A percentile compares a stretch with the other conserved stretches of the same genome.
Evolutionary conservation across 1,140 invertebrate genomes (phyloP).

Genomic region (Euwallacea fornicatus): DNA sequence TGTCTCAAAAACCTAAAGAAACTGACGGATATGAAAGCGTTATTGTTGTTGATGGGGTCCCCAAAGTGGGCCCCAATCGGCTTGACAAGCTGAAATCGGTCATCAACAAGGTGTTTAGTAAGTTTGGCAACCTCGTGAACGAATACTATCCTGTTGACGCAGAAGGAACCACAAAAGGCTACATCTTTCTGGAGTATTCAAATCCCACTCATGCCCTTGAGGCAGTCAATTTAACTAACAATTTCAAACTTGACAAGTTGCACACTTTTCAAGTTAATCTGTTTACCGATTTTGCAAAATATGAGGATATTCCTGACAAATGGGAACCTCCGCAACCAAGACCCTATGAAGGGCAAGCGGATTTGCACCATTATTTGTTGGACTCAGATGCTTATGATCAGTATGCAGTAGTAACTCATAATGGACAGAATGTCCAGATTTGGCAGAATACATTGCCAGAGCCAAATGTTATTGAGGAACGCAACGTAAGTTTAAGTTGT

Average conservation of each 20-base stretch:
- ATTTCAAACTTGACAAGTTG: conserved; percentile 94
- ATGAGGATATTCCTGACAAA: conserved; percentile 87
- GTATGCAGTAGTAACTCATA: conserved; percentile 86
- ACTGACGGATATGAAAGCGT: conserved; percentile 95
- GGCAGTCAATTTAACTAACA: conserved; percentile 85
- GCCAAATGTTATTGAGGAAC: conserved; percentile 78
- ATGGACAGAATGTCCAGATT: conserved; percentile 77
- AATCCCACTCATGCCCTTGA: conserved; percentile 79
- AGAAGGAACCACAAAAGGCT: conserved; percentile 88
- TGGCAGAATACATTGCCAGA: conserved; percentile 91
- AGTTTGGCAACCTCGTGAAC: conserved; percentile 89
- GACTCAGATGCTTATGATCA: conserved; percentile 96
- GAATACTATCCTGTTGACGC: conserved; percentile 86
- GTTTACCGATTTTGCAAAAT: conserved; percentile 91
- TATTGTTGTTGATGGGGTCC: conserved; percentile 95
- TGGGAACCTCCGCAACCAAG: conserved; percentile 89
- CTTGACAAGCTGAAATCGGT: conserved; percentile 93
- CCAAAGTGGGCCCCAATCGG: conserved; percentile 88
- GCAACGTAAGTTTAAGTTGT: conserved; percentile 64
- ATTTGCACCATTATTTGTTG: conserved; percentile 88
- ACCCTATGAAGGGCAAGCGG: conserved; percentile 84
- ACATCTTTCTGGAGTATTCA: conserved; percentile 91
- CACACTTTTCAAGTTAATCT: conserved; percentile 95
- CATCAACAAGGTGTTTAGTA: conserved; percentile 88
- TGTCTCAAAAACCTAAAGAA: conserved; percentile 86